Evolutionary conservation across 2,113 vertebrate species (phyloP), one percentile per base, ranked within the genome.

Genomic region (Rafetus swinhoei): DNA sequence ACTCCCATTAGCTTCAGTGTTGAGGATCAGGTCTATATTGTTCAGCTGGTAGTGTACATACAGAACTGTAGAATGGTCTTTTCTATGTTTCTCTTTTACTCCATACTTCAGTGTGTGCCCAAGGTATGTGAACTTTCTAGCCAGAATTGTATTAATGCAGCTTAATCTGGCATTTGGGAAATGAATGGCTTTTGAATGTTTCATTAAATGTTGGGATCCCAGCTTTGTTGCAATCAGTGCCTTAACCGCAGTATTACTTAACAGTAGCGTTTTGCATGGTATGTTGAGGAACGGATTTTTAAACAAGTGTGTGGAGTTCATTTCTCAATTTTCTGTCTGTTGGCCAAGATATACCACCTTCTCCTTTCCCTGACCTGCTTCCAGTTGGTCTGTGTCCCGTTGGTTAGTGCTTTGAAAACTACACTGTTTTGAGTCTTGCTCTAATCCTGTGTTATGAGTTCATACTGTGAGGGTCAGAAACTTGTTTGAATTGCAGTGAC

Each of bases 371-470:
- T 56, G 1, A 77, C 45, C 59, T 81, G 32, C 52, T 92, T 25
- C 55, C 55, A 16, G 24, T 60, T 16, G 18, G 57, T 50, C 35
- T 54, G 53, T 84, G 81, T 87, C 9, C 57, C 72, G 56, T 2
- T 19, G 0, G 2, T 6, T 13, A 52, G 10, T 54, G 4, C 82
- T 95, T 35, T 60, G 59, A 60, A 29, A 25, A 60, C 59, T 60
- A 29, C 25, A 60, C 12, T 79, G 3, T 89, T 90, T 93, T 90
- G 24, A 85, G 57, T 90, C 2, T 92, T 90, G 72, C 35, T 9
- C 88, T 86, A 81, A 74, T 85, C 79, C 53, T 18, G 13, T 29
- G 86, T 84, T n/a, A 52, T 45, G 56, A 89, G 32, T 85, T 45
- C 62, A 84, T 25, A 10, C 7, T 0, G 45, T 92, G 11, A 52